A percentile compares a stretch with the other conserved stretches of the same genome.
phyloP scores from a whole-genome alignment of 2,113 vertebrate genomes.

The Lagopus muta region DNA sequence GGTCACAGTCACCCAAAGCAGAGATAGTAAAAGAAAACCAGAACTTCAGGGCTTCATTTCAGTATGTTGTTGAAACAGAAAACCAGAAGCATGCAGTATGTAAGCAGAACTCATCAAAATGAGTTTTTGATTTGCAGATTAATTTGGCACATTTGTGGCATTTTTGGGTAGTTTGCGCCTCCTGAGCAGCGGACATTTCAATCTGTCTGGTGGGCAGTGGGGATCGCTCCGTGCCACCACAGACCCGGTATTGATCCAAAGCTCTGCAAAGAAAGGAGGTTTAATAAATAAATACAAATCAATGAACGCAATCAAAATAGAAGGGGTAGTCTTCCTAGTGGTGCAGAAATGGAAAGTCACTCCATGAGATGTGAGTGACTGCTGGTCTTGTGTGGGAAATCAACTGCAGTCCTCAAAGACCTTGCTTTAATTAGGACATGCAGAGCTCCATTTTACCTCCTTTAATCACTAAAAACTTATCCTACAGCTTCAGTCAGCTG shows the following conservation, averaged over 20 bases:
- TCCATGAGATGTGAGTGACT: not conserved
- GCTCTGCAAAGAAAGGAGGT: not conserved
- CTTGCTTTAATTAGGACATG: rapidly evolving
- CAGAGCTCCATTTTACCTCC: not conserved
- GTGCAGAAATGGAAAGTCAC: not conserved
- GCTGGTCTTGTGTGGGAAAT: not conserved
- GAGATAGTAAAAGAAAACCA: not conserved
- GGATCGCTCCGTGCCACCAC: not conserved
- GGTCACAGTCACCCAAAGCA: rapidly evolving
- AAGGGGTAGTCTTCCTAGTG: slow-evolving; percentile 4
- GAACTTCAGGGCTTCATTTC: not conserved
- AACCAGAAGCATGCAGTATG: not conserved
- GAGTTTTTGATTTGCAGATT: not conserved
- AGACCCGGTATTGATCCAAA: slow-evolving; percentile 6
- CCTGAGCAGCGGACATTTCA: not conserved
- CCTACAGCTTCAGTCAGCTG: not conserved
- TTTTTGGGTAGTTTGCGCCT: not conserved
- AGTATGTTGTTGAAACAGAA: not conserved
- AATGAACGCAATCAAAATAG: slow-evolving; percentile 4
- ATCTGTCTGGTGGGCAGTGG: not conserved
- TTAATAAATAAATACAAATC: slow-evolving; percentile 51
- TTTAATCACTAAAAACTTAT: not conserved
- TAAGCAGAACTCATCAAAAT: not conserved
- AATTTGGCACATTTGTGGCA: not conserved
- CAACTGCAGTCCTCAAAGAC: not conserved